Evolutionary conservation across 1,140 invertebrate genomes (phyloP), one percentile per base, ranked within the genome.

Genomic region (Drosophila repleta): DNA sequence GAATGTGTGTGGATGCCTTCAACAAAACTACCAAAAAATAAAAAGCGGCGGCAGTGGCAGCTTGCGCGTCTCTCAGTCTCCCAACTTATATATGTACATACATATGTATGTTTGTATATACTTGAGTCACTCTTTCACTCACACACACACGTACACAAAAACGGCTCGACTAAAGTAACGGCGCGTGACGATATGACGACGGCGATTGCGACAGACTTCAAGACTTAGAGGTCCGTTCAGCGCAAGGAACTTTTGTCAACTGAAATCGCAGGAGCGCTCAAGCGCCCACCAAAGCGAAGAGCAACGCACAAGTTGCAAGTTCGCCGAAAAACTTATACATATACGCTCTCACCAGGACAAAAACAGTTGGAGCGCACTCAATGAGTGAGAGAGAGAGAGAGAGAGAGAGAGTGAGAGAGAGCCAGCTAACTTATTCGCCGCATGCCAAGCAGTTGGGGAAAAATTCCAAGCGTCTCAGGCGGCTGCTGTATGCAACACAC

Each of bases 231-330:
- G 69, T 75, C 76, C 73, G 84, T 49, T 65, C 69, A 62, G 76
- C 63, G 57, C 83, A 82, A 88, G 79, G 83, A 83, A 82, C 64
- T 88, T 82, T 88, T 88, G 77, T 76, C 61, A 74, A 87, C 75
- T 87, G 52, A 82, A 67, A 56, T 41, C 41, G n/a, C 63, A 82
- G 83, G 68, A 85, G 76, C 76, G 64, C 35, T 65, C 63, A 48
- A 48, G 61, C 45, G 35, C 39, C 62, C 45, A 58, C 39, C 49
- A 37, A 60, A 65, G 81, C 68, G 18, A 45, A 65, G 57, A 74
- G 37, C 26, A 20, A 10, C 26, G 37, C 32, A 48, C 52, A 15
- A 15, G 29, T 52, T 20, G 63, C 48, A 60, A 66, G 55, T 51
- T 72, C 51, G 41, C 51, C 64, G 18, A 56, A 39, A n/a, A 45